Evolutionary conservation across 2,797 vertebrate genomes (phyloP).

Genomic region (Mergus octosetaceus): DNA sequence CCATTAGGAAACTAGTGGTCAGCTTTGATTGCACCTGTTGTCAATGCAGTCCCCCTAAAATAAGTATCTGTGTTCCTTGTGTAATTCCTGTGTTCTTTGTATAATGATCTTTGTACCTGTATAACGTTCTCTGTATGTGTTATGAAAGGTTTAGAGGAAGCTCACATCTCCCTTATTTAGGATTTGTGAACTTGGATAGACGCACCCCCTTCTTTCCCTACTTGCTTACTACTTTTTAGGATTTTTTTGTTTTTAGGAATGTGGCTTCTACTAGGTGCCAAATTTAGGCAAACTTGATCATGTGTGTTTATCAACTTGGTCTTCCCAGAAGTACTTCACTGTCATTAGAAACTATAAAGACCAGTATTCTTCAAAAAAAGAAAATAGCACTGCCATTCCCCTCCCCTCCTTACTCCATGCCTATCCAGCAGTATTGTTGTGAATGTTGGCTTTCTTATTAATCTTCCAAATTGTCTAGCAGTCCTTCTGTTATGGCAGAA

Average conservation of each 20-base stretch:
- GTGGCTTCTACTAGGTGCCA: not conserved
- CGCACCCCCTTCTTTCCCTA: rapidly evolving
- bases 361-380: not conserved
- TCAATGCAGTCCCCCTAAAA: not conserved
- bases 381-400: not conserved
- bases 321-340: not conserved
- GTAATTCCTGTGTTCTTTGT: not conserved
- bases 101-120: not conserved
- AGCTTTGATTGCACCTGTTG: not conserved
- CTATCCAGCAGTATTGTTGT: not conserved
- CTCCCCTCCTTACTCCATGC: not conserved
- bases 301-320: not conserved
- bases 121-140: rapidly evolving
- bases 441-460: not conserved
- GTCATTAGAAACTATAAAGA: not conserved
- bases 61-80: not conserved
- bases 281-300: not conserved
- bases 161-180: not conserved
- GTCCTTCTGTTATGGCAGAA: not conserved
- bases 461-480: not conserved
- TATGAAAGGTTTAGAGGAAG: not conserved
- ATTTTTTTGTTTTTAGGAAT: not conserved
- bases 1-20: not conserved
- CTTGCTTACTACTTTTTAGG: not conserved
- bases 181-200: not conserved